Base-by-base conservation (phyloP, 2,888 invertebrate genomes). In the Caenorhabditis virilis region DNA sequence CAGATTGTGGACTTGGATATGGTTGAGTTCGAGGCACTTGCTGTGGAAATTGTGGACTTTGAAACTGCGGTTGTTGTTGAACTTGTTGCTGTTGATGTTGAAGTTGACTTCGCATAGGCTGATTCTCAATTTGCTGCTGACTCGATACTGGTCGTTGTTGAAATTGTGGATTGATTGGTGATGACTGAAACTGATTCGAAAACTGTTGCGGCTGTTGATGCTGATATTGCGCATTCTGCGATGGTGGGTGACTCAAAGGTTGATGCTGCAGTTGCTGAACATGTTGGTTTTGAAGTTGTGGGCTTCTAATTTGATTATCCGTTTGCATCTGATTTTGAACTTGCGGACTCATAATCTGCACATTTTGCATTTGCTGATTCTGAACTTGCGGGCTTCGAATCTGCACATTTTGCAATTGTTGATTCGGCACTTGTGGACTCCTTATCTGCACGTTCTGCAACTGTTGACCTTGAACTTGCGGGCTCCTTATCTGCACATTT, bases 71-170 rank as follows among this genome's bases (percentile, higher is more conserved):
- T 20, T 49, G 49, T 20, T 39, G 26, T 23, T 48, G 48, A 20
- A 30, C 26, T 41, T 48, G 48, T 35, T 33, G 23, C 15, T 51
- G 51, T 4, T 4, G 27, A 1, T 4, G 26, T 27, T 11, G 22
- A 13, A 9, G 20, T 42, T 42, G 42, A 42, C 42, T 27, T 35
- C 43, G 53, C 33, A 48, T 33, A 20, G 26, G 47, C 33, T 39
- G 50, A 7, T 23, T 25, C 2, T 13, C n/a, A n/a, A n/a, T n/a
- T n/a, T n/a, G n/a, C n/a, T n/a, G n/a, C n/a, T n/a, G n/a, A n/a
- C n/a, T n/a, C n/a, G n/a, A n/a, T n/a, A n/a, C 26, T 23, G 23
- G 42, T 23, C 20, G 38, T 18, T 20, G 3, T 20, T 38, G 16
- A 18, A 38, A 9, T 11, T 7, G 16, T 7, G 16, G 38, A 38